These are phyloP conservation scores for Philonicus albiceps DNA, from an alignment of 2,888 invertebrate genomes.

Conservation along the genomic window DNA sequence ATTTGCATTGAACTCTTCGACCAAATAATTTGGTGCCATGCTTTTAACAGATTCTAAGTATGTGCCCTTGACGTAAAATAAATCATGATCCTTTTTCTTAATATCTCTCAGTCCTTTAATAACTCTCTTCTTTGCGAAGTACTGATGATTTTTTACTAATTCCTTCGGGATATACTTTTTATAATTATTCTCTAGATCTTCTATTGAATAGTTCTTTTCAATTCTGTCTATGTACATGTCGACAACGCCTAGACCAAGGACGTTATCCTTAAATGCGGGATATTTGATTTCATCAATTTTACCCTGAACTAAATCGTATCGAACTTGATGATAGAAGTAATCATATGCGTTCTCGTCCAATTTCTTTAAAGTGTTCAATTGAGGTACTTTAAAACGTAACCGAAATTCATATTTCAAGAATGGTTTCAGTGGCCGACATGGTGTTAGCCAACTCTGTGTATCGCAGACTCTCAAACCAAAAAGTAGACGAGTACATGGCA, in stretches of 20 bases:
- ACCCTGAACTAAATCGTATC: slow-evolving; percentile 81
- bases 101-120: slow-evolving; percentile 70
- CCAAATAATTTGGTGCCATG: slow-evolving; percentile 83
- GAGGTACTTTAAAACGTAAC: slow-evolving; percentile 77
- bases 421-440: slow-evolving; percentile 67
- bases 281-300: slow-evolving; percentile 81
- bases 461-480: slow-evolving; percentile 77
- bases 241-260: slow-evolving; percentile 84
- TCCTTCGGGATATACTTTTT: slow-evolving; percentile 85
- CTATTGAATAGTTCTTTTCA: slow-evolving; percentile 74
- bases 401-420: slow-evolving; percentile 75
- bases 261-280: slow-evolving; percentile 77
- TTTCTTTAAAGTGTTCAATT: slow-evolving; percentile 55
- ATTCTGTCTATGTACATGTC: slow-evolving; percentile 87
- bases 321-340: slow-evolving; percentile 85
- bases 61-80: slow-evolving; percentile 73
- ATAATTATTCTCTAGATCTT: slow-evolving; percentile 78
- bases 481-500: slow-evolving; percentile 78
- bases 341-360: slow-evolving; percentile 80
- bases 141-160: slow-evolving; percentile 75
- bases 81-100: slow-evolving; percentile 68
- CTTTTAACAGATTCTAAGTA: slow-evolving; percentile 82
- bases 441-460: slow-evolving; percentile 74
- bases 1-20: slow-evolving; percentile 71
- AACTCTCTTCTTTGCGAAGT: slow-evolving; percentile 80